Evolutionary conservation across 64 coral and sea anemone species (phyloP).

Genomic region (Actinia equina): DNA sequence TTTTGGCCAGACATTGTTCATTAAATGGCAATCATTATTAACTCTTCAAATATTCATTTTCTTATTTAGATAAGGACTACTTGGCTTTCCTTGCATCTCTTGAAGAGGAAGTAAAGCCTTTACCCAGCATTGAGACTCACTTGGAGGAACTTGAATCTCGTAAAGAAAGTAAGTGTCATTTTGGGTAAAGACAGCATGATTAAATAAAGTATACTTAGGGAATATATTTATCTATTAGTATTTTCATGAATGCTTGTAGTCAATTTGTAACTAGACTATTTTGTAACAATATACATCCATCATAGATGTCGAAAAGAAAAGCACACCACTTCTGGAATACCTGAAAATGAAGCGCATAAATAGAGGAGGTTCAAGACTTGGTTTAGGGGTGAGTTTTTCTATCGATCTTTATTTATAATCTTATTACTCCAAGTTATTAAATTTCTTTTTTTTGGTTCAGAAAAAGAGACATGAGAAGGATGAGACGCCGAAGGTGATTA

Average conservation of each 20-base stretch:
- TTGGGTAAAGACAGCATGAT: neutral
- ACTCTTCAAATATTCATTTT: neutral
- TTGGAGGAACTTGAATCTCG: slow-evolving; percentile 88
- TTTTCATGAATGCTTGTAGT: too few species aligned
- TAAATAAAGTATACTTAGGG: too few species aligned
- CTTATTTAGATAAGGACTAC: slow-evolving; percentile 83
- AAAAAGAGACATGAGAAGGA: slow-evolving; percentile 65
- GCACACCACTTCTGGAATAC: slow-evolving; percentile 76
- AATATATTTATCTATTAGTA: too few species aligned
- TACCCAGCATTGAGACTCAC: slow-evolving; percentile 79
- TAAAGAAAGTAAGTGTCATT: slow-evolving; percentile 66
- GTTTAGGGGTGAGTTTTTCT: neutral
- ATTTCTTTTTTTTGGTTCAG: slow-evolving; percentile 23
- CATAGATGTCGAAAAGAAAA: slow-evolving; percentile 39
- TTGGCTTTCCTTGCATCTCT: slow-evolving; percentile 79
- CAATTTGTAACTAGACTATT: too few species aligned
- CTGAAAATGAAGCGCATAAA: slow-evolving; percentile 74
- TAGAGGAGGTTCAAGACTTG: slow-evolving; percentile 23
- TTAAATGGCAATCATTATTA: neutral
- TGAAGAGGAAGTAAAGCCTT: slow-evolving; percentile 74
- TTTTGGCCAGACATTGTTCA: too few species aligned
- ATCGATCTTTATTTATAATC: too few species aligned
- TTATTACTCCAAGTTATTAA: too few species aligned
- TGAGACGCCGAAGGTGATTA: slow-evolving; percentile 67
- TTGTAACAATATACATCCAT: neutral